These are phyloP conservation scores for Rhynchonycteris naso DNA, from an alignment of 2,797 vertebrate genomes.

Conservation along the genomic window DNA sequence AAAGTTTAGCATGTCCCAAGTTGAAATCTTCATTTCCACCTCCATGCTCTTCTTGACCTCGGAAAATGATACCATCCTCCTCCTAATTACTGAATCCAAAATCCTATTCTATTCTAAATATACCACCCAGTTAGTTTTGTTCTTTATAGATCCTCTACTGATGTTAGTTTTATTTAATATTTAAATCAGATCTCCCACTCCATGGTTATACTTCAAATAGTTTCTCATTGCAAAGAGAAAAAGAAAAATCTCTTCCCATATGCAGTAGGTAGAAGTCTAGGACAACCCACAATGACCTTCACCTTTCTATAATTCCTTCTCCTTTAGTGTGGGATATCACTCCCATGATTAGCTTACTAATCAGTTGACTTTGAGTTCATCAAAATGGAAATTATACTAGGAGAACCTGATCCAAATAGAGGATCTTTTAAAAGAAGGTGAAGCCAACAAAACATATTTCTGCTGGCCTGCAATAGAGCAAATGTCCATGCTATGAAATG, in stretches of 20 bases:
- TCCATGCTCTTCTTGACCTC: not conserved
- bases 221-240: not conserved
- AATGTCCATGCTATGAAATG: accelerated
- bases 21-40: not conserved
- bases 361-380: not conserved
- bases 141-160: not conserved
- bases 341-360: not conserved
- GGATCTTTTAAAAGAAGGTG: not conserved
- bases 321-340: not conserved
- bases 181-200: not conserved
- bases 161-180: not conserved
- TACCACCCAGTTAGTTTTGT: too few species aligned
- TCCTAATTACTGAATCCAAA: not conserved
- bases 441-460: not conserved
- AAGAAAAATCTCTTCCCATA: not conserved
- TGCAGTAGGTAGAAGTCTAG: not conserved
- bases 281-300: not conserved
- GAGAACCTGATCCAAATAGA: not conserved
- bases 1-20: not conserved
- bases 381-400: not conserved
- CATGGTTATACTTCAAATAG: not conserved
- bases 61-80: not conserved
- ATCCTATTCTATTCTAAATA: not conserved
- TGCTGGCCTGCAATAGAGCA: not conserved
- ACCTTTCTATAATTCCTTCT: not conserved